Base-by-base conservation (phyloP, 2,113 vertebrate genomes). In the Scomber scombrus region DNA sequence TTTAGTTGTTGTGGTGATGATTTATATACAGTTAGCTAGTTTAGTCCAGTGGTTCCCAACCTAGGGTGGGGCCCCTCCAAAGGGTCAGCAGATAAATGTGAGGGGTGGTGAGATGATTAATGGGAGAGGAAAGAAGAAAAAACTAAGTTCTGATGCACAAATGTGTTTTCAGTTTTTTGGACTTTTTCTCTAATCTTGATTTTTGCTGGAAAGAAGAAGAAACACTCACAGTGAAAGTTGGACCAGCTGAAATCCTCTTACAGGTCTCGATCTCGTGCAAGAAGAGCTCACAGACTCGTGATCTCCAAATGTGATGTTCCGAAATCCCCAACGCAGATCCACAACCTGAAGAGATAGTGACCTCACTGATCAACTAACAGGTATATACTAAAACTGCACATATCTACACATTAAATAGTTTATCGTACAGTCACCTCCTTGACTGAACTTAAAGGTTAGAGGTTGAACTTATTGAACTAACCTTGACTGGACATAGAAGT, bases 281-380 rank as follows among this genome's bases (percentile, higher is more conserved):
- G 83, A 91, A 95, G 72, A 96, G 77, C 34, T 96, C 94, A 1
- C 81, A 76, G 51, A 94, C 76, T 93, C 71, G 52, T 95, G 93
- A 40, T 95, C 92, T 19, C 86, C 79, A 31, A 84, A 90, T 3
- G 89, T 51, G 0, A 76, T 14, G 31, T 90, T 78, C n/a, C 51
- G 87, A 16, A 96, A 47, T 7, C 96, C 96, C 95, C 95, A 97
- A 26, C 93, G 87, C 86, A 96, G 92, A 76, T 97, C 96, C 46
- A 96, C 94, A 1, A 94, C 95, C 97, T 97, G 67, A 43, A 83
- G 15, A 71, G 60, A 52, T 75, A 50, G 51, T 23, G 34, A 78
- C 51, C 16, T 69, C 19, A 26, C 29, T 3, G 15, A 75, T 66
- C 47, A 21, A 0, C 13, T 4, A 71, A 49, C 64, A 58, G 11